These are phyloP conservation scores for Empis stercorea DNA, from an alignment of 2,888 invertebrate genomes.

Conservation along the genomic window DNA sequence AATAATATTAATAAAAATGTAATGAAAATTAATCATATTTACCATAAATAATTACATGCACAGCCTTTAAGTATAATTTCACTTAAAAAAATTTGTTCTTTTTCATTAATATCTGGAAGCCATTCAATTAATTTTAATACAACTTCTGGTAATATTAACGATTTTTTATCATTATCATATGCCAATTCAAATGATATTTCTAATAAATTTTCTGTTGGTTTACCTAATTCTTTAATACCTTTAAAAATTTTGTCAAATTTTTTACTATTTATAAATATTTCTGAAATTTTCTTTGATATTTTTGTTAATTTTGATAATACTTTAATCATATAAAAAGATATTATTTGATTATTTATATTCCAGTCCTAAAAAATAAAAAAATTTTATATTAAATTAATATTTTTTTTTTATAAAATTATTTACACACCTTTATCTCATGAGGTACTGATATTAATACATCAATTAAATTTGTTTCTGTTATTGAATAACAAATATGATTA, in stretches of 20 bases:
- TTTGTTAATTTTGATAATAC: conserved; percentile 25
- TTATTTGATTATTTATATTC: conserved; percentile 25
- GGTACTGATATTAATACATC: conserved; percentile 33
- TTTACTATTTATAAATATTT: conserved; percentile 21
- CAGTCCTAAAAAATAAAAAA: conserved; percentile 18
- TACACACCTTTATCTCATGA: conserved; percentile 26
- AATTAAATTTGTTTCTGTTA: conserved; percentile 34
- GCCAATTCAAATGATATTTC: conserved; percentile 39
- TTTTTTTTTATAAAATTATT: too few relatives aligned
- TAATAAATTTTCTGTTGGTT: conserved; percentile 36
- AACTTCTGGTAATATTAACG: conserved; percentile 37
- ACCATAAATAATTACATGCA: conserved; percentile 37
- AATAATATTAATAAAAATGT: background rate
- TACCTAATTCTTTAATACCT: conserved; percentile 32
- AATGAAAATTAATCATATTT: conserved; percentile 10
- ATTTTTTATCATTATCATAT: conserved; percentile 24
- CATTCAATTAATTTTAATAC: conserved; percentile 39
- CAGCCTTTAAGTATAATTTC: conserved; percentile 35
- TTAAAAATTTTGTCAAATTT: conserved; percentile 27
- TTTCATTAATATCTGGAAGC: conserved; percentile 37
- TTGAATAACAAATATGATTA: conserved; percentile 26
- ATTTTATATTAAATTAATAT: background rate
- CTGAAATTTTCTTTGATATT: conserved; percentile 20
- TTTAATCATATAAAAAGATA: conserved; percentile 26
- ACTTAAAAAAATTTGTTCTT: conserved; percentile 35